Base-by-base conservation (phyloP, 2,797 vertebrate genomes). In the Diglossa cyanea region DNA sequence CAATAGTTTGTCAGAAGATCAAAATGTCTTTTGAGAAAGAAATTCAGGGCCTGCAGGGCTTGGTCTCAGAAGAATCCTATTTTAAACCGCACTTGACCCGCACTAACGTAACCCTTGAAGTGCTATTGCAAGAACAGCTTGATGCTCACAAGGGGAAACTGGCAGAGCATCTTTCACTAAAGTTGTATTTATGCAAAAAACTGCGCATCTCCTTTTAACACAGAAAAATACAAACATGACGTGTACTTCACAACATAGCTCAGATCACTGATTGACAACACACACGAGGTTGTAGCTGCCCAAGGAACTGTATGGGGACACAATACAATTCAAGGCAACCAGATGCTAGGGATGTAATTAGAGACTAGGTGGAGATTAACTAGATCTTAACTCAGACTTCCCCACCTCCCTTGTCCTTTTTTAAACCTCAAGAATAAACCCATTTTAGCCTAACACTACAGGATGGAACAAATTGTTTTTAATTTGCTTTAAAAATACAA, bases 1-100 rank as follows among this genome's bases (percentile, higher is more conserved):
- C 39, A 94, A 88, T 44, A 86, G 84, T 97, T 91, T 94, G 93
- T 97, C 90, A 97, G 96, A 97, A 97, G 97, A 98, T 98, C 96
- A 98, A 97, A 97, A 95, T 33, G 37, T 60, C 71, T 88, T 95
- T 92, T 95, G 73, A 88, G 77, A 87, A 88, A 91, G 72, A 93
- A 83, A 93, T 77, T 65, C 73, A 84, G 68, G 78, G 93, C 96
- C 97, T 96, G 91, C 71, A 67, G 97, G 97, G 97, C 95, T 95
- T 91, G 47, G 83, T 97, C 93, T 97, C 95, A 90, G 96, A 98
- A 98, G 88, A 94, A 90, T 74, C 94, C 86, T 75, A 72, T 95
- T 97, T 96, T 94, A 96, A 93, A 96, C 75, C 55, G 5, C 90
- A 95, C 94, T 91, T 97, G 92, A 82, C 89, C 90, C 51, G 11